These are phyloP conservation scores for Epinephelus fuscoguttatus DNA, from an alignment of 2,113 vertebrate genomes.

Conservation along the genomic window DNA sequence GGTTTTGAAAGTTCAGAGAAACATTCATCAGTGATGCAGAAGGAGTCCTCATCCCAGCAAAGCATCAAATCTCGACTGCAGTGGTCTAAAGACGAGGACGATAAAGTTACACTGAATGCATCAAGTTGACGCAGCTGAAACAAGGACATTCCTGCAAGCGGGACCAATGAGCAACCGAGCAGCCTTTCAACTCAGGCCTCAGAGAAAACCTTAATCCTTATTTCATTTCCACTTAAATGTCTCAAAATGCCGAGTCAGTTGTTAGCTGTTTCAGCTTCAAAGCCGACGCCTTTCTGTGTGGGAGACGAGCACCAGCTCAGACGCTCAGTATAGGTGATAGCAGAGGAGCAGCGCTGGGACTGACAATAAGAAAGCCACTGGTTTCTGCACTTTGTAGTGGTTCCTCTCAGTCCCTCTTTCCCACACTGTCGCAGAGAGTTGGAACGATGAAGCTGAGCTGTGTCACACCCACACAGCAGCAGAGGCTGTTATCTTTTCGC, in stretches of 20 bases:
- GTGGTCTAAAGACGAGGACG: conserved; percentile 22
- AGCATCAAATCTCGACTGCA: conserved; percentile 20
- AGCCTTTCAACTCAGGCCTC: conserved; percentile 38
- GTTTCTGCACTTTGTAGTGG: conserved; percentile 58
- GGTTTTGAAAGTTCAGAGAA: conserved; percentile 15
- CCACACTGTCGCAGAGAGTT: conserved; percentile 51
- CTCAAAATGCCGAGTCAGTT: conserved; percentile 56
- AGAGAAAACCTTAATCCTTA: conserved; percentile 25
- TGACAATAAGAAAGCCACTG: conserved; percentile 54
- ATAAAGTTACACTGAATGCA: conserved; percentile 42
- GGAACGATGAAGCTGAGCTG: conserved; percentile 50
- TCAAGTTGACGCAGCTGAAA: conserved; percentile 33
- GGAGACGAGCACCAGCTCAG: conserved; percentile 30
- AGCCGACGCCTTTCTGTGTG: conserved; percentile 35
- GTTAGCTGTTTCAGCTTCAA: conserved; percentile 28
- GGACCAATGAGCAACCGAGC: conserved; percentile 15
- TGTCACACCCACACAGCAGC: conserved; percentile 74
- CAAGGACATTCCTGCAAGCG: conserved; percentile 36
- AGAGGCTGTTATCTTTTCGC: conserved; percentile 71
- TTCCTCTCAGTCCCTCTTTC: conserved; percentile 48
- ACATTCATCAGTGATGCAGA: conserved; percentile 41
- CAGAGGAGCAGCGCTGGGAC: conserved; percentile 36
- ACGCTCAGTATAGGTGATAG: conserved; percentile 48
- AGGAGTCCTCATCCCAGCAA: conserved; percentile 11
- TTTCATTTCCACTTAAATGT: conserved; percentile 49